These are phyloP conservation scores for Pontoporia blainvillei DNA, from an alignment of 2,113 vertebrate genomes.

Conservation along the genomic window DNA sequence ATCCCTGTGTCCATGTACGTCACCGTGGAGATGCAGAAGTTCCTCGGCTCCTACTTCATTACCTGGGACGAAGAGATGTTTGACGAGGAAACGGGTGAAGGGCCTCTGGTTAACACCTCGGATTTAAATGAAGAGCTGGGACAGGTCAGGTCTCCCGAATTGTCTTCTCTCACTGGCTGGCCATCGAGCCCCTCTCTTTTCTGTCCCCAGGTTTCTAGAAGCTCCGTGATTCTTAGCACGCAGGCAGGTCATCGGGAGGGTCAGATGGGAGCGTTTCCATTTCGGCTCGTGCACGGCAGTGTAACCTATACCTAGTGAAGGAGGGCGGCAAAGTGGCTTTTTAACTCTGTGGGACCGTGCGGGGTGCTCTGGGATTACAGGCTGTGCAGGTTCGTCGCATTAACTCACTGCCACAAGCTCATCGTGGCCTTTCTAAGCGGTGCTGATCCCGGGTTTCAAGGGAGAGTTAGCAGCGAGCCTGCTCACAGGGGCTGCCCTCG, in stretches of 20 bases:
- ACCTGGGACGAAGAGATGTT: constrained; percentile 99
- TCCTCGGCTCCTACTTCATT: constrained; percentile 97
- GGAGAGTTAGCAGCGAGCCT: background rate
- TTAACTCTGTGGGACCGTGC: fast-evolving
- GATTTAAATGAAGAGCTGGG: constrained; percentile 98
- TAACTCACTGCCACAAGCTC: fast-evolving
- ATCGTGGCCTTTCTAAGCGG: fast-evolving
- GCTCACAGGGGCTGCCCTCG: no score
- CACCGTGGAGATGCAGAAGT: constrained; percentile 99
- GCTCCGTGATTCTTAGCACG: fast-evolving
- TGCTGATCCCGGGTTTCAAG: background rate
- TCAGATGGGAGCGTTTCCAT: background rate
- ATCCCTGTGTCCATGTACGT: constrained; percentile 99
- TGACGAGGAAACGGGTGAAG: constrained; percentile 91
- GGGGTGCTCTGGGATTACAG: fast-evolving
- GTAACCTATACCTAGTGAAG: background rate
- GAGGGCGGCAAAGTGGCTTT: fast-evolving
- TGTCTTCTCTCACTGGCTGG: fast-evolving
- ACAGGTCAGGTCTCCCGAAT: constrained; percentile 82
- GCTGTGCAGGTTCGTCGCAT: fast-evolving
- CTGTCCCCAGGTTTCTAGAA: background rate
- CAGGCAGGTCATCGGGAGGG: fast-evolving
- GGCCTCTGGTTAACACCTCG: constrained; percentile 96
- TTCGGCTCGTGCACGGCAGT: no score
- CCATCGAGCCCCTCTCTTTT: fast-evolving